Evolutionary conservation across 2,113 vertebrate genomes (phyloP).

Genomic region (Microtus pennsylvanicus): DNA sequence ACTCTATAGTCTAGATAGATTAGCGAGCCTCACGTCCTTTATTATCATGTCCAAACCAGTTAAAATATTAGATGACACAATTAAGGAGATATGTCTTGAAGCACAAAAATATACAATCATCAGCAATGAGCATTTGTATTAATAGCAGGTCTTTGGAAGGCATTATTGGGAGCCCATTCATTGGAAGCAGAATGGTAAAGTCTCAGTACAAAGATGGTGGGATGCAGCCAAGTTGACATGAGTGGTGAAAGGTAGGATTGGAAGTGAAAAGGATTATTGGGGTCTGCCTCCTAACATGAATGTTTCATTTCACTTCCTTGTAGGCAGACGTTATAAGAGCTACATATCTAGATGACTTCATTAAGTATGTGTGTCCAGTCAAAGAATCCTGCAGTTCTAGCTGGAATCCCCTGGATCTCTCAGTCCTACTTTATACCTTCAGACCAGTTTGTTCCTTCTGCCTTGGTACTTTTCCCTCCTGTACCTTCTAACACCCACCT

Average conservation of each 20-base stretch:
- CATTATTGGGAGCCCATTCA: background rate
- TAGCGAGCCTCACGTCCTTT: background rate
- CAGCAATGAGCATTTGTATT: background rate
- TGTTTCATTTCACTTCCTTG: background rate
- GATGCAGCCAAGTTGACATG: accelerated
- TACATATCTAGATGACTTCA: background rate
- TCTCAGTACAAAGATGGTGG: background rate
- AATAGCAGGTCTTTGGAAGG: background rate
- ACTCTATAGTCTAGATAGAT: background rate
- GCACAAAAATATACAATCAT: background rate
- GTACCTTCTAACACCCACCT: background rate
- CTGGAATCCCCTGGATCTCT: background rate
- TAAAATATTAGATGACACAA: background rate
- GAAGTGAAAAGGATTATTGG: background rate
- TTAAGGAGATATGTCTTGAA: background rate
- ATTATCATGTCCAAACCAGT: background rate
- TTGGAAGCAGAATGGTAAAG: background rate
- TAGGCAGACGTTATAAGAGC: background rate
- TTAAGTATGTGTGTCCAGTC: background rate
- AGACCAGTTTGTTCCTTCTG: background rate
- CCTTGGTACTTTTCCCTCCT: background rate
- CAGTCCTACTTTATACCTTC: background rate
- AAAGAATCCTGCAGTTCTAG: background rate
- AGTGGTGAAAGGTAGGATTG: background rate
- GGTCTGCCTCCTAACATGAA: background rate